A percentile compares a stretch with the other conserved stretches of the same genome.
Conservation (phyloP, 2,888 invertebrate species). For the Scotopteryx bipunctaria region DNA sequence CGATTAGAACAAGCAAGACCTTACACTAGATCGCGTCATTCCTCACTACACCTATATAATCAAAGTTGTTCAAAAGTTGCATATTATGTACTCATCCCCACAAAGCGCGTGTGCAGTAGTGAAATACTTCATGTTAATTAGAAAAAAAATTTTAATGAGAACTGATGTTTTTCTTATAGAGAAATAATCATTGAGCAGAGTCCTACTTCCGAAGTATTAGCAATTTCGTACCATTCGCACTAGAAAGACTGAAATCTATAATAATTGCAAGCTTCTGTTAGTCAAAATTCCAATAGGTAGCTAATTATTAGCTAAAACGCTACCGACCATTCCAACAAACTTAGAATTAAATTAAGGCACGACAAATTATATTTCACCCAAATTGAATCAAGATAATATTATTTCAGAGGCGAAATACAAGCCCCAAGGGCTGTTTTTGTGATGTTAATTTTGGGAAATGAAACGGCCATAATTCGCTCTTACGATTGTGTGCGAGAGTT, state of each 20-base stretch:
- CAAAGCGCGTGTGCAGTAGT: too few species aligned
- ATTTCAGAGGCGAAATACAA: constrained; percentile 53
- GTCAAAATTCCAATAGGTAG: constrained; percentile 36
- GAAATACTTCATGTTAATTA: too few species aligned
- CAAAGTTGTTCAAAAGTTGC: not conserved
- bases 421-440: constrained; percentile 50
- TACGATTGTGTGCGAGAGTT: constrained; percentile 19
- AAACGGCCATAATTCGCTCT: constrained; percentile 34
- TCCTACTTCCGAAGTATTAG: not conserved
- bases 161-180: too few species aligned
- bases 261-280: constrained; percentile 3
- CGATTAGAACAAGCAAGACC: not conserved
- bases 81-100: too few species aligned
- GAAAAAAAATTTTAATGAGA: too few species aligned
- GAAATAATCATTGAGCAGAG: too few species aligned
- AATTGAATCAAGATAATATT: constrained; percentile 58
- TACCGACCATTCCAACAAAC: constrained; percentile 51
- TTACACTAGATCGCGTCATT: not conserved
- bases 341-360: constrained; percentile 63
- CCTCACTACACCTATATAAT: not conserved
- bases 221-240: not conserved
- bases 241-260: too few species aligned
- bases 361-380: constrained; percentile 59
- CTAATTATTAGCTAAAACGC: constrained; percentile 51
- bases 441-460: constrained; percentile 53